phyloP scores from a whole-genome alignment of 2,888 invertebrate genomes.

The Dyspetes luteomarginatus region DNA sequence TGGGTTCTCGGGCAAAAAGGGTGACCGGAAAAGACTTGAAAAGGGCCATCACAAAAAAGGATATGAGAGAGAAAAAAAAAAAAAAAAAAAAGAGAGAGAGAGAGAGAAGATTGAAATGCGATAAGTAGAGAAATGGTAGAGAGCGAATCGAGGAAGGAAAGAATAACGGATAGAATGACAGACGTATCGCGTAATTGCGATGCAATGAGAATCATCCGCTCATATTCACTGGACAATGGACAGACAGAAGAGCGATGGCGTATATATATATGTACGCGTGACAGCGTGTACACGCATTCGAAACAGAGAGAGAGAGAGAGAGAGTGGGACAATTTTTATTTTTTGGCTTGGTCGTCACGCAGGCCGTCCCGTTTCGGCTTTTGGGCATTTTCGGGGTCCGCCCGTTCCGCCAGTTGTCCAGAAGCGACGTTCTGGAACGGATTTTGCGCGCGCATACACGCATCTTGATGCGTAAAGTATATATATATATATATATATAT shows the following conservation, averaged over 20 bases:
- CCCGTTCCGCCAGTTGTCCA: constrained; percentile 69
- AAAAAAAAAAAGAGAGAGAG: constrained; percentile 2
- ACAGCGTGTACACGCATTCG: not conserved
- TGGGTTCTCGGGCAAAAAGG: no score
- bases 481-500: constrained; percentile 19
- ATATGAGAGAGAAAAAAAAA: not conserved
- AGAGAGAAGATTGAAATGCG: constrained; percentile 40
- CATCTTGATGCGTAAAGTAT: no score
- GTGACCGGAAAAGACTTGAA: no score
- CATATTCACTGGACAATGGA: constrained; percentile 63
- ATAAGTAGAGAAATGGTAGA: constrained; percentile 16
- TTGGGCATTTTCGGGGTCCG: constrained; percentile 64
- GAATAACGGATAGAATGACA: constrained; percentile 31
- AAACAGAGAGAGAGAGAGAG: not conserved
- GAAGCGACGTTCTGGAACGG: constrained; percentile 74
- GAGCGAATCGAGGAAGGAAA: constrained; percentile 37
- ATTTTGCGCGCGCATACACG: constrained; percentile 63
- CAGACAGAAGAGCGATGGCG: constrained; percentile 12
- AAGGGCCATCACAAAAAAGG: no score
- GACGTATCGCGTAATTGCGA: constrained; percentile 67
- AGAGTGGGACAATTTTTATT: not conserved
- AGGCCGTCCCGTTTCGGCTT: constrained; percentile 56
- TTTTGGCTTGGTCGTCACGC: constrained; percentile 39
- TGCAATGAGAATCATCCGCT: constrained; percentile 64
- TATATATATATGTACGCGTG: not conserved